These are phyloP conservation scores for Orthochromis malagaraziensis DNA, from an alignment of 2,113 vertebrate species.

Conservation along the genomic window DNA sequence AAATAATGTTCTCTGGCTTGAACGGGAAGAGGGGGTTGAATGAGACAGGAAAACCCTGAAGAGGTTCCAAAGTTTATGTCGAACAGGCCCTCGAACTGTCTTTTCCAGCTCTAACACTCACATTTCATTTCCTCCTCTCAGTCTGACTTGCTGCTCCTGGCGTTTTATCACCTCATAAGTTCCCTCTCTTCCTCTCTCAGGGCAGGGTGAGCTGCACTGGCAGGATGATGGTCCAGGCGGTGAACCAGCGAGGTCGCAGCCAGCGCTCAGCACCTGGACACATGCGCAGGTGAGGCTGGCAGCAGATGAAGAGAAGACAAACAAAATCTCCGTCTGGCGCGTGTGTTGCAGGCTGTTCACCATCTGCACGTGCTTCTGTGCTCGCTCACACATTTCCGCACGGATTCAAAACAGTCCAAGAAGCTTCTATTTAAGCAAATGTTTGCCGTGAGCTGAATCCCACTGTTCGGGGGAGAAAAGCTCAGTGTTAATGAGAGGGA, in stretches of 20 bases:
- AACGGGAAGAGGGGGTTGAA: slow-evolving; percentile 41
- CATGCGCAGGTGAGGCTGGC: slow-evolving; percentile 81
- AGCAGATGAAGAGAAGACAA: neutral
- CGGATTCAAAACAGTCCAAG: neutral
- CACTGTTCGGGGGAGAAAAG: neutral
- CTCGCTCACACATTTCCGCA: neutral
- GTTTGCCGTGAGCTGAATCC: neutral
- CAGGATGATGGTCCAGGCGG: slow-evolving; percentile 96
- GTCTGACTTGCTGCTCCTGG: neutral
- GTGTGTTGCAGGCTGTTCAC: neutral
- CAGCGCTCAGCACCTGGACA: slow-evolving; percentile 84
- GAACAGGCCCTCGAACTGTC: neutral
- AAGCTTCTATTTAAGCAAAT: neutral
- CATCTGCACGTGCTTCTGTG: neutral
- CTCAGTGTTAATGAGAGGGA: slow-evolving; percentile 9
- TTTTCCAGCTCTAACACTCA: neutral
- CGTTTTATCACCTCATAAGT: neutral
- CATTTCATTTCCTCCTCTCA: slow-evolving; percentile 9
- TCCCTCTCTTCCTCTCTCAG: slow-evolving; percentile 54
- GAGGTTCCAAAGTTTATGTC: slow-evolving; percentile 26
- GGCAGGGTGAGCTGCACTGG: slow-evolving; percentile 91
- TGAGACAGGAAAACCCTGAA: slow-evolving; percentile 37
- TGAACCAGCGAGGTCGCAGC: slow-evolving; percentile 93
- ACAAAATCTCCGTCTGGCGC: neutral
- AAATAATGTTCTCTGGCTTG: slow-evolving; percentile 11